Evolutionary conservation across 2,113 vertebrate species (phyloP), one percentile per base, ranked within the genome.

Genomic region (Phrynocephalus versicolor): DNA sequence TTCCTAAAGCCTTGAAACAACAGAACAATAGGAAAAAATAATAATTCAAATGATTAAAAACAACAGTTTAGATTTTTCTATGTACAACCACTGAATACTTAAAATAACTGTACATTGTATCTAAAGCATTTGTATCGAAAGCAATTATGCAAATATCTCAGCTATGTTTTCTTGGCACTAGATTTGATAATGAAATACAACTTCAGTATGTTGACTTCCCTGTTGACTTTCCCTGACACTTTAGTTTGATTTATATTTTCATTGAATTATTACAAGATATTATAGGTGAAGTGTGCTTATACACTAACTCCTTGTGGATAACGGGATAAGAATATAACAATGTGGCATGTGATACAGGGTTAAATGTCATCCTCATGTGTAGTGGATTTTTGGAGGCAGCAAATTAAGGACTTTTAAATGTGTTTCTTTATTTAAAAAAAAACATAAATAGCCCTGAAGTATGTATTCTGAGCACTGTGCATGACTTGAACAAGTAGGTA

Each of bases 291-390:
- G 41, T 14, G 67, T 85, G 15, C 83, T 89, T 87, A 14, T 85
- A 88, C 67, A 83, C 89, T 84, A 81, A 74, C 21, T 91, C 77
- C 55, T 88, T 65, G 7, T 33, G 30, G 45, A 90, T 87, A 89
- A 73, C 83, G 18, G 89, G 89, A 90, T 92, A 88, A 87, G 4
- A 33, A n/a, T 88, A 79, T 90, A 90, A 89, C 87, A 64, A 89
- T 87, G 88, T 55, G 70, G 70, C 79, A 88, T 87, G 73, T 89
- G 83, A 90, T 88, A 88, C 91, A 89, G 79, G 14, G 69, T 45
- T 39, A 85, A 55, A 91, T 88, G 85, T 76, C 81, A 81, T 39
- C 65, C 70, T 87, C 77, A 82, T 81, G 84, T 73, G 82, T 81
- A 71, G 65, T 30, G 87, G 83, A 62, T 88, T 89, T 74, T 86